Percentiles rank a stretch among this genome's conserved stretches.
phyloP scores from a whole-genome alignment of 2,888 invertebrate species.

The Parnassius apollo region DNA sequence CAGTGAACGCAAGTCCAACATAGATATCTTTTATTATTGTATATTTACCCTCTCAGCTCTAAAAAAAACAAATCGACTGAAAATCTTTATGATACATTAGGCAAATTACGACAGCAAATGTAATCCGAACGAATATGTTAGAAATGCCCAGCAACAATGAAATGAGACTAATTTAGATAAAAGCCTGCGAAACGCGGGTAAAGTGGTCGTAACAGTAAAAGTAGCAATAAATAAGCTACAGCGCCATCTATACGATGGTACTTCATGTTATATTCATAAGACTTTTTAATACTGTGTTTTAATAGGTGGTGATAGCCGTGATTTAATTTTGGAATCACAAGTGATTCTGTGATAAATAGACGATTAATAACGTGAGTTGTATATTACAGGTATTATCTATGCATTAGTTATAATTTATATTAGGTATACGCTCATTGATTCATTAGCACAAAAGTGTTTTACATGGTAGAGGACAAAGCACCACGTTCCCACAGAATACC shows the following conservation, averaged over 20 bases:
- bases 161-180: conserved; percentile 68
- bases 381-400: no score
- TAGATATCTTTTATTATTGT: no score
- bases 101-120: conserved; percentile 54
- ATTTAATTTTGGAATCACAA: conserved; percentile 53
- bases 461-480: no score
- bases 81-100: conserved; percentile 62
- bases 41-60: conserved; percentile 44
- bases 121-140: conserved; percentile 57
- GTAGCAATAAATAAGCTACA: conserved; percentile 60
- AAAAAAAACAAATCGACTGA: conserved; percentile 47
- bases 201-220: conserved; percentile 63
- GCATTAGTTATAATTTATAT: no score
- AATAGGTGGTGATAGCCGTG: conserved; percentile 72
- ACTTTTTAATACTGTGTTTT: conserved; percentile 30
- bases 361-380: no score
- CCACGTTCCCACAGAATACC: no score
- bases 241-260: conserved; percentile 60
- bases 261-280: conserved; percentile 69
- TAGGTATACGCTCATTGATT: no score
- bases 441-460: no score
- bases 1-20: conserved; percentile 16
- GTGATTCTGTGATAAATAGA: not conserved
- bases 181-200: conserved; percentile 61
- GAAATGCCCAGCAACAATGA: conserved; percentile 46